Evolutionary conservation across 2,113 vertebrate genomes (phyloP).

Genomic region (Zeus faber): DNA sequence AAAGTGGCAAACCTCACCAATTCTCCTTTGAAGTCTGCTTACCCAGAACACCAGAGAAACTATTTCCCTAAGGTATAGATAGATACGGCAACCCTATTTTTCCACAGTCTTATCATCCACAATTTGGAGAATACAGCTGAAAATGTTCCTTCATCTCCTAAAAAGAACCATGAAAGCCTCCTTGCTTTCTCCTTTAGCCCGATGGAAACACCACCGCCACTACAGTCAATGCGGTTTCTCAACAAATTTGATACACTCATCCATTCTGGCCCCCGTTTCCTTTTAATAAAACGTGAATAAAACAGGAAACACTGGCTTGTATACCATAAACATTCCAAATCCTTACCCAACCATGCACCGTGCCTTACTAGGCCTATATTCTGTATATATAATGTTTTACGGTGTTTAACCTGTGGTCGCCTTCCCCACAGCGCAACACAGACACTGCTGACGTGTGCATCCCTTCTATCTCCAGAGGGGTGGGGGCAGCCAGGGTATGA

Average conservation of each 20-base stretch:
- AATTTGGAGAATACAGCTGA: conserved; percentile 37
- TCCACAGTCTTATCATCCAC: neutral
- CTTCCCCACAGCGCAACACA: conserved; percentile 58
- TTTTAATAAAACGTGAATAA: conserved; percentile 60
- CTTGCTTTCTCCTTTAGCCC: no score
- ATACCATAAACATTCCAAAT: conserved; percentile 72
- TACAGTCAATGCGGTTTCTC: conserved; percentile 38
- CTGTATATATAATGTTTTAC: conserved; percentile 58
- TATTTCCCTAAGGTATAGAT: no score
- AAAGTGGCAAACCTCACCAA: no score
- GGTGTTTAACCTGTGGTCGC: conserved; percentile 57
- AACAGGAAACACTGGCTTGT: conserved; percentile 62
- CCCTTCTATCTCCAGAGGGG: conserved; percentile 83
- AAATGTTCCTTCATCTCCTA: conserved; percentile 42
- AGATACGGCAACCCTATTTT: conserved; percentile 39
- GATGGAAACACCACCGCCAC: conserved; percentile 33
- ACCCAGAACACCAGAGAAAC: no score
- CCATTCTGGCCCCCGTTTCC: conserved; percentile 50
- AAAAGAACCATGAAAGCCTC: conserved; percentile 31
- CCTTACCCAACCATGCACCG: conserved; percentile 48
- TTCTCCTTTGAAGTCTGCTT: no score
- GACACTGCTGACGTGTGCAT: conserved; percentile 81
- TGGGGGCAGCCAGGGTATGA: conserved; percentile 79
- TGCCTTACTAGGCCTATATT: conserved; percentile 45
- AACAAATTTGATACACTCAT: conserved; percentile 56